Evolutionary conservation across 2,888 invertebrate species (phyloP).

Genomic region (Hypomecis atomaria): DNA sequence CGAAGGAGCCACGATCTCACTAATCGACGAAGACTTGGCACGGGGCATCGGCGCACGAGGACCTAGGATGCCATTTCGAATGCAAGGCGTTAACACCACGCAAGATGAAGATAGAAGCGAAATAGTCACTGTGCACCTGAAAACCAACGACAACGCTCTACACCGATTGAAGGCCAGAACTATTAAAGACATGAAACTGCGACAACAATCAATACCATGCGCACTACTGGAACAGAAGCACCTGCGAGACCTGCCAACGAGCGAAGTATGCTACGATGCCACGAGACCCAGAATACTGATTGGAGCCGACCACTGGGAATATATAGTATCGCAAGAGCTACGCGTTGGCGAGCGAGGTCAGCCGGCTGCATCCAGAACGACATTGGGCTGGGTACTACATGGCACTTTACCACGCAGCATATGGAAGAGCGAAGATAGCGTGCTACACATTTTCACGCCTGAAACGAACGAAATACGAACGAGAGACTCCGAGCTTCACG

Average conservation of each 20-base stretch:
- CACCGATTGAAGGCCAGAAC: not conserved
- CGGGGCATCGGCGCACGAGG: conserved; percentile 1
- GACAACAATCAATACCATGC: conserved; percentile 1
- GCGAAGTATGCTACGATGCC: not conserved
- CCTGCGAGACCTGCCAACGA: not conserved
- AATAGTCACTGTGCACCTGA: not conserved
- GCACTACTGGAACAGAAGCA: not conserved
- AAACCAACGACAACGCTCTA: not conserved
- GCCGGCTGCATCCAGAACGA: conserved; percentile 3
- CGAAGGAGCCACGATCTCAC: not conserved
- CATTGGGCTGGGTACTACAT: conserved; percentile 7
- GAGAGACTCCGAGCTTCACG: not conserved
- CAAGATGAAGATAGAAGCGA: not conserved
- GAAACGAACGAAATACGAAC: not conserved
- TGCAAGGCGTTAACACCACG: not conserved
- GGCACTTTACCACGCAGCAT: not conserved
- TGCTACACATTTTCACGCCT: conserved; percentile 5
- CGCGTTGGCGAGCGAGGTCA: conserved; percentile 3
- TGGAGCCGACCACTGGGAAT: not conserved
- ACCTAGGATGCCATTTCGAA: not conserved
- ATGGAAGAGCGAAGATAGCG: not conserved
- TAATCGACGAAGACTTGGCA: conserved; percentile 1
- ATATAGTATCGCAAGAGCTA: not conserved
- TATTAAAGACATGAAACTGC: not conserved
- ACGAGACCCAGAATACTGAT: not conserved